Evolutionary conservation across 2,113 vertebrate species (phyloP), one percentile per base, ranked within the genome.

Genomic region (Coreoperca whiteheadi): DNA sequence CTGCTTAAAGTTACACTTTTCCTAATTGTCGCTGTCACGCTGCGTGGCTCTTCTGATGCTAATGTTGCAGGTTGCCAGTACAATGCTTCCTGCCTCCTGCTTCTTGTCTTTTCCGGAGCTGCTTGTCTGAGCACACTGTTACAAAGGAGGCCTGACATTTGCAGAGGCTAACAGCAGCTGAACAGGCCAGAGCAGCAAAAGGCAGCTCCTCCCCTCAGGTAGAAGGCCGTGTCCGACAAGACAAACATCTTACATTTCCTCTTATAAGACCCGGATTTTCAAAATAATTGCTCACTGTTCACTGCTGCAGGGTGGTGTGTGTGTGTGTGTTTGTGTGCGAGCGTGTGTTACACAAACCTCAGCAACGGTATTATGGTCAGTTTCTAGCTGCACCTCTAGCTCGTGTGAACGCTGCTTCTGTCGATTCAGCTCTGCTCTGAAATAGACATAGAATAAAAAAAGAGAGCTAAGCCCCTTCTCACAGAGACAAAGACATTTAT

Each of bases 361-460:
- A 12, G 84, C 79, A 50, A 94, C 91, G 78, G 96, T 96, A 75
- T 95, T 93, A 61, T 96, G 96, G 83, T 96, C 94, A 6, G 76
- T 87, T 95, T 97, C 96, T 82, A 99, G 93, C 91, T 96, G 96
- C 79, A 94, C 93, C 90, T 96, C 89, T 46, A 99, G 94, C 59
- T 97, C 96, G 72, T 96, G 96, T 66, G 92, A 95, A 4, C 93
- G 95, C 76, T 96, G 96, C 91, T 97, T 99, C 67, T 98, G 97
- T 68, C 94, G 96, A 89, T 74, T 96, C 91, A 98, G 89, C 79
- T 99, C 97, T 51, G 92, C 94, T 91, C 98, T 99, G 86, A 91
- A 87, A 94, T 0, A 30, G n/a, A 87, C 43, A 12, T 18, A 63
- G 6, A 41, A 18, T n/a, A 53, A n/a, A 37, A 61, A 28, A 7